Base-by-base conservation (phyloP, 2,888 invertebrate species). In the Athripsodes cinereus region DNA sequence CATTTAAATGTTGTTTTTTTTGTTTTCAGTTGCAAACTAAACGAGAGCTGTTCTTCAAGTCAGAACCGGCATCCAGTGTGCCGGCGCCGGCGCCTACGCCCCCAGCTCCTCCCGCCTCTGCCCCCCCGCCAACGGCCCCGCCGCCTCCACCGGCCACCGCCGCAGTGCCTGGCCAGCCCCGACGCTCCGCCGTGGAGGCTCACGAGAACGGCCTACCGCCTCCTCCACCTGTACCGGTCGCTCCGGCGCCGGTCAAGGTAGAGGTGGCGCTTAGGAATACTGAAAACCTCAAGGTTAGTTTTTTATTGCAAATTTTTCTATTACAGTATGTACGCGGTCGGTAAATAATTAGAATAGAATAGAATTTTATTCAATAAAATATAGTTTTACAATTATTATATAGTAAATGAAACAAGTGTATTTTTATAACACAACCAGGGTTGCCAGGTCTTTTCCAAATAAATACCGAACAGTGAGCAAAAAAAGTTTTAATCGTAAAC, bases 11-110 rank as follows among this genome's bases (percentile, higher is more conserved):
- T n/a, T n/a, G n/a, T n/a, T n/a, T n/a, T n/a, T n/a, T n/a, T n/a
- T n/a, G n/a, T 65, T 79, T 81, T 18, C 81, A 88, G 85, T 81
- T 90, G 73, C 90, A 90, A 78, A 86, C 85, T 72, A 92, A 92
- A 80, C 84, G 92, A 68, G 91, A 92, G 80, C 82, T 90, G 78
- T 92, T 92, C 78, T 92, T 92, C 79, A 90, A 89, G 74, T 83
- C 85, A 62, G 82, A 84, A 66, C 78, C 81, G 47, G 75, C 82
- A 70, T 80, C 82, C 67, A 82, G 82, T 68, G 81, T 78, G 21
- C 71, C 75, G 51, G 75, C 74, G 64, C 53, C 59, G 22, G 49
- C 54, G 34, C 21, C 52, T 47, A 52, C 57, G 34, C 71, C 70
- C 56, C 72, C 71, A 19, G 70, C 71, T 1, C 71, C 69, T 55